Conservation (phyloP, 2,113 vertebrate species). For the Psilopsiagon aymara region DNA sequence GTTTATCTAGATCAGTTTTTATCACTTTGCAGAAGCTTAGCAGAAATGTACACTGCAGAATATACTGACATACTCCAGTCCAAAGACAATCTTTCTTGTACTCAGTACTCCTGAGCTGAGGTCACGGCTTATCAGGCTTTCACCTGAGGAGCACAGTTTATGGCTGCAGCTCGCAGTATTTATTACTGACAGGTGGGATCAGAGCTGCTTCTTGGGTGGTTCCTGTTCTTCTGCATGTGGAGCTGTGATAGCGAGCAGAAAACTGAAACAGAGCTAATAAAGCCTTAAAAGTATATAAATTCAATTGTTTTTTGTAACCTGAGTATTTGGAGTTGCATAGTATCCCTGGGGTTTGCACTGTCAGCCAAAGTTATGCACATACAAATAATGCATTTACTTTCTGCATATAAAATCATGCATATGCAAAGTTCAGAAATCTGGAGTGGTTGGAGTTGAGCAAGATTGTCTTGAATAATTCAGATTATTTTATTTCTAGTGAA, state of each 20-base stretch:
- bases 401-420: neutral
- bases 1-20: neutral
- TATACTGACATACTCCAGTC: neutral
- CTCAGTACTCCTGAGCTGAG: neutral
- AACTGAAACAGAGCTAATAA: neutral
- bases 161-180: neutral
- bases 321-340: neutral
- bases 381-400: constrained; percentile 16
- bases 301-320: neutral
- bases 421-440: neutral
- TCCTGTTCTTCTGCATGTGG: neutral
- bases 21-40: neutral
- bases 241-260: neutral
- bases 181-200: neutral
- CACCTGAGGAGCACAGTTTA: neutral
- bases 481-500: constrained; percentile 14
- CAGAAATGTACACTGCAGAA: neutral
- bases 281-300: neutral
- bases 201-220: neutral
- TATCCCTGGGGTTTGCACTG: neutral
- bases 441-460: neutral
- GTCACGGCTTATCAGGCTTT: neutral
- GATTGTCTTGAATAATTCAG: neutral
- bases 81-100: neutral
- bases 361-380: neutral